phyloP scores from a whole-genome alignment of 23 tunicate genomes.

The Clavelina lepadiformis region DNA sequence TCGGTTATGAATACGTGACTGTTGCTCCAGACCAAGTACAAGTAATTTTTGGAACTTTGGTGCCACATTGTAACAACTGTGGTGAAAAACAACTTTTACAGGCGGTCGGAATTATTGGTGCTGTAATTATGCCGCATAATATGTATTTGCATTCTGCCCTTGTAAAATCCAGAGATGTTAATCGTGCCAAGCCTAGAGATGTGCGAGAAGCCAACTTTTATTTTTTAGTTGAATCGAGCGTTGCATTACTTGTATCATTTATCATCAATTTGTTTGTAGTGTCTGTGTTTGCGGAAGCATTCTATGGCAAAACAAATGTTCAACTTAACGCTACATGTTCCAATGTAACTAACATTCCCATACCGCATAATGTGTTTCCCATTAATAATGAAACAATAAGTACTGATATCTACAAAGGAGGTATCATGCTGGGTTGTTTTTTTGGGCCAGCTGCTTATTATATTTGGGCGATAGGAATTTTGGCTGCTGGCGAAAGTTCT shows the following conservation, averaged over 20 bases:
- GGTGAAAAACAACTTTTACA: conserved; percentile 59
- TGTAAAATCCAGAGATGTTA: conserved; percentile 89
- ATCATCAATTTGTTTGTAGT: conserved; percentile 89
- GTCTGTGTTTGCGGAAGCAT: conserved; percentile 93
- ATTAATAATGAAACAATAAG: conserved; percentile 10
- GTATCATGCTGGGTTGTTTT: conserved; percentile 70
- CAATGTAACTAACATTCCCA: conserved; percentile 58
- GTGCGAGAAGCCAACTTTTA: conserved; percentile 86
- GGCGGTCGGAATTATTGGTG: conserved; percentile 93
- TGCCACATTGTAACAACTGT: conserved; percentile 73
- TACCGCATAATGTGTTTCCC: conserved; percentile 40
- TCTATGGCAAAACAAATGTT: conserved; percentile 34
- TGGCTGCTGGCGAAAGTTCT: conserved; percentile 97
- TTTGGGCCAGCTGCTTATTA: conserved; percentile 90
- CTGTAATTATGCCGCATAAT: conserved; percentile 97
- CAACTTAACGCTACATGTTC: conserved; percentile 37
- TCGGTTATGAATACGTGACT: conserved; percentile 79
- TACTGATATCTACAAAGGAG: conserved; percentile 80
- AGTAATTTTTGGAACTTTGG: conserved; percentile 65
- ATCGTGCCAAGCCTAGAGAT: conserved; percentile 41
- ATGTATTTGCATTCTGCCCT: conserved; percentile 91
- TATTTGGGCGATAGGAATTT: conserved; percentile 95
- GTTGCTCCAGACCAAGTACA: conserved; percentile 82
- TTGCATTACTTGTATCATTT: conserved; percentile 80
- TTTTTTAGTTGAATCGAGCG: conserved; percentile 56